Percentiles rank a stretch among this genome's conserved stretches.
Conservation (phyloP, 2,888 invertebrate species). For the Coecobrya sp. region DNA sequence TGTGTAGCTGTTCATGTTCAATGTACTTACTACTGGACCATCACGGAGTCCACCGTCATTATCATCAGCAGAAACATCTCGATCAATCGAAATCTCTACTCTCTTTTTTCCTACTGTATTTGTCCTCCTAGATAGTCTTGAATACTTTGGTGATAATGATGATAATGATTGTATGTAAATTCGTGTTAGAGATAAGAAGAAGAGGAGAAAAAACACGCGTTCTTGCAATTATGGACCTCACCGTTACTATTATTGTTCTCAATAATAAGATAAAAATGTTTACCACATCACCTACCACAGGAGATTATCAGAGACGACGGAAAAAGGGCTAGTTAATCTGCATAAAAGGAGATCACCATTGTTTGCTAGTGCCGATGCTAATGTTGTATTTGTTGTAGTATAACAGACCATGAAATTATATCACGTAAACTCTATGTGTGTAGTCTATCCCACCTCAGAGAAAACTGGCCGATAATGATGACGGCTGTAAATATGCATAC, state of each 20-base stretch:
- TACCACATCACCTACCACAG: slow-evolving; percentile 28
- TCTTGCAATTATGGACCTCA: slow-evolving; percentile 18
- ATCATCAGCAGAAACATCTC: background rate
- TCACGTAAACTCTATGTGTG: slow-evolving; percentile 75
- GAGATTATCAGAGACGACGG: background rate
- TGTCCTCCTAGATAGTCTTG: slow-evolving; percentile 24
- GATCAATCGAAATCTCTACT: background rate
- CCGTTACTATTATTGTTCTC: slow-evolving; percentile 11
- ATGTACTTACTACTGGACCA: slow-evolving; percentile 4
- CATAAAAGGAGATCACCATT: slow-evolving; percentile 63
- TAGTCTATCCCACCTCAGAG: slow-evolving; percentile 40
- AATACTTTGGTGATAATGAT: slow-evolving; percentile 11
- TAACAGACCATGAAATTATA: slow-evolving; percentile 71
- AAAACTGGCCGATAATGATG: background rate
- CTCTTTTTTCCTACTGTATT: background rate
- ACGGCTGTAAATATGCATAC: background rate
- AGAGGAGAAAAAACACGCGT: slow-evolving; percentile 39
- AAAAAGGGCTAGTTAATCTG: slow-evolving; percentile 63
- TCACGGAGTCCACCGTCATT: background rate
- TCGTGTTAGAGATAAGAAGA: slow-evolving; percentile 43
- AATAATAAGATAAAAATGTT: slow-evolving; percentile 29
- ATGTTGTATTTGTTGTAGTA: slow-evolving; percentile 44
- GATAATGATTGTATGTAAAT: slow-evolving; percentile 13
- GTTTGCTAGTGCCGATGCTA: background rate
- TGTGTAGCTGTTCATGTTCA: slow-evolving; percentile 9